phyloP scores from a whole-genome alignment of 2,113 vertebrate species.

The Catharus bicknelli region DNA sequence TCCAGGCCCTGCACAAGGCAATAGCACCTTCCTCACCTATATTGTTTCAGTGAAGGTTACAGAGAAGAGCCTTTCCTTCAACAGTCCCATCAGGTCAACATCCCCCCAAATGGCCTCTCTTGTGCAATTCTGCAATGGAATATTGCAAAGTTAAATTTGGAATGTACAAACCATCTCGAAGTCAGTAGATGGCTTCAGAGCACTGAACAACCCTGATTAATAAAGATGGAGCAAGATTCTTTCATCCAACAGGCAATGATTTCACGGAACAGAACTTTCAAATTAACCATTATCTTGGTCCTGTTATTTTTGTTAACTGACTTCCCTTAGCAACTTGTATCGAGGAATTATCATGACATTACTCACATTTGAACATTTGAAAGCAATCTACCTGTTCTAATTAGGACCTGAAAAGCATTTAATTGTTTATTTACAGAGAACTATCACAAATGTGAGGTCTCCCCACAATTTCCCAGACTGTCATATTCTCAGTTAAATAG shows the following conservation, averaged over 20 bases:
- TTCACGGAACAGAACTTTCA: background rate
- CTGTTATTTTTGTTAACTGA: background rate
- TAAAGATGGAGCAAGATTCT: background rate
- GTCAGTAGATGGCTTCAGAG: background rate
- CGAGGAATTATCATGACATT: background rate
- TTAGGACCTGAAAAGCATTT: background rate
- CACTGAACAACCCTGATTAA: background rate
- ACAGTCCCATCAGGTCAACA: background rate
- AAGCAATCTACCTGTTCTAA: background rate
- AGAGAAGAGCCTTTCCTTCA: background rate
- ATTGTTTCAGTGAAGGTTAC: background rate
- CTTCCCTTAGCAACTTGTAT: background rate
- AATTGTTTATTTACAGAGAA: background rate
- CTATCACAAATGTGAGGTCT: background rate
- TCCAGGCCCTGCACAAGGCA: background rate
- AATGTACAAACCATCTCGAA: background rate
- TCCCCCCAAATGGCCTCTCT: background rate
- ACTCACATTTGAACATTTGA: background rate
- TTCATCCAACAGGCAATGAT: background rate
- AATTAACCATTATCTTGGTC: background rate
- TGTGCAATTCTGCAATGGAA: background rate
- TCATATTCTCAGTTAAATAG: background rate
- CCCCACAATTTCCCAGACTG: background rate
- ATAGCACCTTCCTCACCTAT: background rate
- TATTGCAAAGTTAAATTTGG: background rate